Evolutionary conservation across 2,797 vertebrate genomes (phyloP), one percentile per base, ranked within the genome.

Genomic region (Thaleichthys pacificus): DNA sequence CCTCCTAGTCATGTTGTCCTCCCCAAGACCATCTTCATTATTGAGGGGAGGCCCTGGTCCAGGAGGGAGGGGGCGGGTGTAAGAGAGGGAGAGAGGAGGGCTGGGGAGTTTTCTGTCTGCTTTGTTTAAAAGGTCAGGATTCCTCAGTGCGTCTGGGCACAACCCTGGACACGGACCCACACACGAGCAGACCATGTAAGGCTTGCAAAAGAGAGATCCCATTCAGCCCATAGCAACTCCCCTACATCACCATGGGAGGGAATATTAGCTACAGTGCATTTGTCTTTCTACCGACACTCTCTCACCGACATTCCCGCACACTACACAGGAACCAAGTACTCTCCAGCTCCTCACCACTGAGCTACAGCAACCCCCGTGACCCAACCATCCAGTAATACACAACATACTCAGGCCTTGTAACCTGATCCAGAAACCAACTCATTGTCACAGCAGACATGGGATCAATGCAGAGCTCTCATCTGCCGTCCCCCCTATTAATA

Each of bases 41-140:
- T n/a, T 56, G 19, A 17, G 15, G 51, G 4, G 51, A 56, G 51
- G 51, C 51, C 51, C 51, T 56, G 51, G 17, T 17, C 3, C 70
- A 76, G 19, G 47, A 32, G 63, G 14, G 58, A 68, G 15, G 47
- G 68, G 72, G 21, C 1, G 8, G 1, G 8, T 12, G 38, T 9
- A 11, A 78, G 70, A 71, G 47, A n/a, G 26, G 49, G 2, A 78
- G 70, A 71, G 47, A n/a, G 26, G 49, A 4, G n/a, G 15, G 47
- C 57, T 22, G 42, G 14, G 9, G 54, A 32, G 42, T 47, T 70
- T 82, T 62, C 49, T 54, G 28, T 63, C 77, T 67, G 72, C 74
- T 86, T 84, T 82, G 78, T 80, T 78, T 73, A 61, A 89, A 89
- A 91, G 84, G 86, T 90, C 89, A 81, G 70, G 86, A 86, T 88